Percentiles rank a stretch among this genome's conserved stretches.
Conservation (phyloP, 2,113 vertebrate genomes). For the Ageneiosus marmoratus region DNA sequence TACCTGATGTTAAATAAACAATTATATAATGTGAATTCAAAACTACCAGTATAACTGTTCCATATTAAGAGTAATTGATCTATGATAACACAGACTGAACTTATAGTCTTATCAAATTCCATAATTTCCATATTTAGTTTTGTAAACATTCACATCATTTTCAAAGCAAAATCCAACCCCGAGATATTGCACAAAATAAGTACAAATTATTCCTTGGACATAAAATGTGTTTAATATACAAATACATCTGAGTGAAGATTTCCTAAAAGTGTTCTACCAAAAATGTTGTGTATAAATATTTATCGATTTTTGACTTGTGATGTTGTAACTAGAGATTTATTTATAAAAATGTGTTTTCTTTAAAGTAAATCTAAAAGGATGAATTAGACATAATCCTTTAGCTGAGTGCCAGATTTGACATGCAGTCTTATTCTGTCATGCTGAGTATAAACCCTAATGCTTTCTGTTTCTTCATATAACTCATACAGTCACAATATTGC, state of each 20-base stretch:
- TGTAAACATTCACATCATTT: too few species aligned
- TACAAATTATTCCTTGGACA: background rate
- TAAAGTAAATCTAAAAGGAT: background rate
- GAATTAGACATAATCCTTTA: too few species aligned
- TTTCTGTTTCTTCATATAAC: background rate
- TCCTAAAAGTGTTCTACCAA: background rate
- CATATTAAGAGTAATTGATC: background rate
- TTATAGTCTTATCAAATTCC: background rate
- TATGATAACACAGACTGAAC: background rate
- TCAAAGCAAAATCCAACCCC: too few species aligned
- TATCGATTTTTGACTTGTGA: background rate
- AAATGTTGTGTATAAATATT: background rate
- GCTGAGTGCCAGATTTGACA: background rate
- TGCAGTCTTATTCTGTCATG: background rate
- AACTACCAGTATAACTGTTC: background rate
- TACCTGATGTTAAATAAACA: background rate
- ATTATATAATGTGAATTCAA: background rate
- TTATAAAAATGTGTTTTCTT: background rate
- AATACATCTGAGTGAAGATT: background rate
- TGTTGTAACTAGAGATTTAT: background rate
- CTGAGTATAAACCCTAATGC: background rate
- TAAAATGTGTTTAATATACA: background rate
- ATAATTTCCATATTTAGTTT: too few species aligned
- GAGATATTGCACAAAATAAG: too few species aligned
- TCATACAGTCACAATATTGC: slow-evolving; percentile 4